Conservation (phyloP, 2,113 vertebrate species). For the Muntiacus reevesi region DNA sequence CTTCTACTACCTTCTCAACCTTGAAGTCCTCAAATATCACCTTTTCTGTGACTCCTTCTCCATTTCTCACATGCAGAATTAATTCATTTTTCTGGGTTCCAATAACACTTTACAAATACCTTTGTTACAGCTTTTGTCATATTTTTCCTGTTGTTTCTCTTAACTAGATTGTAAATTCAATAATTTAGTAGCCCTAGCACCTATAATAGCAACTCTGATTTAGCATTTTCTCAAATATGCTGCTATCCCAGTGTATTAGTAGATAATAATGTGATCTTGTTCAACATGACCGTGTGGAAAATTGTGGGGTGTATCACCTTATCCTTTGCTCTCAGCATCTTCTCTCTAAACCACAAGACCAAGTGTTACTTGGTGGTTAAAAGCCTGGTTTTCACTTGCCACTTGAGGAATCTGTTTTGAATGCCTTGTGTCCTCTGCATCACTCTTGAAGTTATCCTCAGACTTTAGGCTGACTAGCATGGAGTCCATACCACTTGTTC, state of each 20-base stretch:
- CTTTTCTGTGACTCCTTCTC: background rate
- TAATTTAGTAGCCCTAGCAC: background rate
- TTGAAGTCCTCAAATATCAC: background rate
- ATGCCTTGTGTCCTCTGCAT: background rate
- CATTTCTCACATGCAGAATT: background rate
- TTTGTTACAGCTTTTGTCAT: background rate
- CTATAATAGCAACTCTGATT: background rate
- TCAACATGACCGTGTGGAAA: background rate
- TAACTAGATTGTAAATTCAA: background rate
- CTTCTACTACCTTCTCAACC: background rate
- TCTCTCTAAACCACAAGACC: background rate
- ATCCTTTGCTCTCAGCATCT: background rate
- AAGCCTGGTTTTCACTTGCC: background rate
- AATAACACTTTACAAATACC: background rate
- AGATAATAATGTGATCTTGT: background rate
- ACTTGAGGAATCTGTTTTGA: background rate
- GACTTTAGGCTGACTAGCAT: background rate
- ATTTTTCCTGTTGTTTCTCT: background rate
- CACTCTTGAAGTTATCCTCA: background rate
- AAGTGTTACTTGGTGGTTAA: background rate
- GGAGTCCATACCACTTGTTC: background rate
- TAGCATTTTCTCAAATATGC: background rate
- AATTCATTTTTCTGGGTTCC: background rate
- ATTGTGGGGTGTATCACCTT: background rate
- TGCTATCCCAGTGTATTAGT: background rate